Evolutionary conservation across 2,888 invertebrate genomes (phyloP), one percentile per base, ranked within the genome.

Genomic region (Axea sp.): DNA sequence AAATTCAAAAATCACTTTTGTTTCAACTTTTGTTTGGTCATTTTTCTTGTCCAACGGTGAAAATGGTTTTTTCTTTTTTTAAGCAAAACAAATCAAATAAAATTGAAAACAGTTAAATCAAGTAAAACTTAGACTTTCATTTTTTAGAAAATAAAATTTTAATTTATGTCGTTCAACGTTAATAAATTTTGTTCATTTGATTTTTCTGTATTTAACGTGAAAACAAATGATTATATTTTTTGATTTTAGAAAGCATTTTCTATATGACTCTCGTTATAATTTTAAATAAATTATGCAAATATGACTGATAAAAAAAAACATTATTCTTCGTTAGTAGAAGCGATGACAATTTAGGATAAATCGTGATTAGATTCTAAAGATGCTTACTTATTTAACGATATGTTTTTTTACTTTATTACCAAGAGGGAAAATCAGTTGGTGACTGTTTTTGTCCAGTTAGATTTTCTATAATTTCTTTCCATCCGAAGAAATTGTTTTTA

Each of bases 171-270:
- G n/a, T n/a, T n/a, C n/a, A n/a, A n/a, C n/a, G n/a, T n/a, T n/a
- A n/a, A n/a, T n/a, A n/a, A n/a, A n/a, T n/a, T n/a, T n/a, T n/a
- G n/a, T n/a, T n/a, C n/a, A n/a, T n/a, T n/a, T n/a, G n/a, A n/a
- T n/a, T n/a, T n/a, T n/a, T n/a, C n/a, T n/a, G n/a, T n/a, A n/a
- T n/a, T 19, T 2, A 19, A 19, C 19, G 19, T 4, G 19, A 19
- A 4, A 3, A 19, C 4, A 19, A 3, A 4, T 3, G 4, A 19
- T 19, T 4, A 19, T 19, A 19, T 19, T 19, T 19, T 19, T 19
- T 12, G n/a, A 11, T 26, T 39, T 55, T 41, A 39, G 55, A 55
- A 55, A 55, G 55, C 39, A 53, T 8, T 55, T 39, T 55, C 39
- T 30, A 12, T n/a, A n/a, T 11, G 28, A 19, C 7, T 28, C 6